Conservation (phyloP, 2,797 vertebrate species). For the Oreochromis mossambicus region DNA sequence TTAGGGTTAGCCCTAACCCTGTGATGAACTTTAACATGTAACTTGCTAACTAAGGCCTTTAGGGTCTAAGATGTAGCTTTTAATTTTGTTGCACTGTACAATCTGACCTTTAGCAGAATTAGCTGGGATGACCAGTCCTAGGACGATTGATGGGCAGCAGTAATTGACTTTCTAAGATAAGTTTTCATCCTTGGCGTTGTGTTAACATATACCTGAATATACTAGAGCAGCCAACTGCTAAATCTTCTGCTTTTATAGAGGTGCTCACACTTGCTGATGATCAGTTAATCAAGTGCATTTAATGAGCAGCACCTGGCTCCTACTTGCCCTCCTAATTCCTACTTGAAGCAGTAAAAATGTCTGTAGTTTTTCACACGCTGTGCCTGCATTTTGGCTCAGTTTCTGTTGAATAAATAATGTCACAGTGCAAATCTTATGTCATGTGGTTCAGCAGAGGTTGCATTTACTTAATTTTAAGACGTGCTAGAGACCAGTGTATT, state of each 20-base stretch:
- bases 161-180: background rate
- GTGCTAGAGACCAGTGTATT: background rate
- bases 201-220: background rate
- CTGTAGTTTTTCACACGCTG: background rate
- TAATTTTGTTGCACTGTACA: background rate
- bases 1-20: background rate
- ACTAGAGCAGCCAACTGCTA: background rate
- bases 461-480: background rate
- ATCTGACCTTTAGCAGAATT: background rate
- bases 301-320: background rate
- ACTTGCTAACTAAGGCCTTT: background rate
- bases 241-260: background rate
- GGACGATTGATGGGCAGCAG: background rate
- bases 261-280: background rate
- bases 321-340: background rate
- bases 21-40: background rate
- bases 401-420: background rate
- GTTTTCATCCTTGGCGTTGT: background rate
- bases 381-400: background rate
- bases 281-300: background rate
- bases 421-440: background rate
- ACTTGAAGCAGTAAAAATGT: background rate
- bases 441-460: background rate
- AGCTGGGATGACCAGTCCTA: background rate
- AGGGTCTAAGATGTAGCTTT: background rate